These are phyloP conservation scores for Cnemophilus loriae DNA, from an alignment of 2,113 vertebrate genomes.

Conservation along the genomic window DNA sequence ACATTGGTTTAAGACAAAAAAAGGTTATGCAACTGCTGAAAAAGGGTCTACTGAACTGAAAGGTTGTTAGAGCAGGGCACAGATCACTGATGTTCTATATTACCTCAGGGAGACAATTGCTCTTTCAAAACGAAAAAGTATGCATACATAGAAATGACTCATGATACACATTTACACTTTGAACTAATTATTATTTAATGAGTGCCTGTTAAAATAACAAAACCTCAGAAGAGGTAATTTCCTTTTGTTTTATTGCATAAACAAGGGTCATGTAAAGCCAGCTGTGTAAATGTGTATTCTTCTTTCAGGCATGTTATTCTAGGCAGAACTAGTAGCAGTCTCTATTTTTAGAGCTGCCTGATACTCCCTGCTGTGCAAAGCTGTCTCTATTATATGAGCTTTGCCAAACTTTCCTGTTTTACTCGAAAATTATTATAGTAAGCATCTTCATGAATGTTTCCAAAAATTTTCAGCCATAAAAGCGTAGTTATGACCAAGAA, in stretches of 20 bases:
- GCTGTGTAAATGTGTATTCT: constrained; percentile 61
- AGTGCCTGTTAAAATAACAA: constrained; percentile 2
- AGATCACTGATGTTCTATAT: not conserved
- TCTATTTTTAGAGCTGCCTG: constrained; percentile 30
- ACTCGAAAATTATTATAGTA: not conserved
- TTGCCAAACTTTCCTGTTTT: not conserved
- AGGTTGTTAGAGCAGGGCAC: not conserved
- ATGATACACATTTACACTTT: constrained; percentile 23
- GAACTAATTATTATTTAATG: constrained; percentile 53
- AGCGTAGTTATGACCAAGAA: not conserved
- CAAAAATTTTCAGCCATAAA: not conserved
- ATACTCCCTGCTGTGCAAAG: not conserved
- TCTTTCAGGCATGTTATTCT: constrained; percentile 43
- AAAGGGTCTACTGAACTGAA: not conserved
- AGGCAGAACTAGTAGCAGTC: not conserved
- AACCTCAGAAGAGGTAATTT: constrained; percentile 52
- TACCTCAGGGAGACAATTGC: not conserved
- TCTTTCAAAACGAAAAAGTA: not conserved
- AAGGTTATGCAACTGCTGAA: not conserved
- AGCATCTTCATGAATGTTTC: not conserved
- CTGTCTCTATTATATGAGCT: not conserved
- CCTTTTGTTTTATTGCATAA: constrained; percentile 42
- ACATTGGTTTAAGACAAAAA: not conserved
- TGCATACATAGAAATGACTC: constrained; percentile 1
- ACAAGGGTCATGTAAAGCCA: constrained; percentile 24